Base-by-base conservation (phyloP, 2,888 invertebrate species). In the Endotricha flammealis region DNA sequence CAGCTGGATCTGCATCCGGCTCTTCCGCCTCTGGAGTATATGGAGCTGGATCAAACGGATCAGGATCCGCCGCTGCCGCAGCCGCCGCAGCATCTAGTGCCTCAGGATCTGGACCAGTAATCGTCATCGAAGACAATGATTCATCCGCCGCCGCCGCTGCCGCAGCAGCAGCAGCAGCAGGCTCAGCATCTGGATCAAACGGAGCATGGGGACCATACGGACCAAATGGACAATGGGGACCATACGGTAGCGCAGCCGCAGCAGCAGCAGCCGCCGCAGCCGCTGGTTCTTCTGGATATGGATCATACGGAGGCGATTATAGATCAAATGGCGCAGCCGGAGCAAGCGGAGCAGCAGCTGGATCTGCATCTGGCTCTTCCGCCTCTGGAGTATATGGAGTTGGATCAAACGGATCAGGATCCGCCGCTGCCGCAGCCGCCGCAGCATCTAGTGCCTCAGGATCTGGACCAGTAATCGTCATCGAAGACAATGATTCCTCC, bases 361-460 rank as follows among this genome's bases (percentile, higher is more conserved):
- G 38, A 39, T 30, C 45, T 35, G 36, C 44, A 29, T 35, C 49
- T 17, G 45, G 32, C 11, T 35, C 36, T 25, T 2, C 25, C 9
- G 35, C 25, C 27, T 32, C 32, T 20, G 33, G 22, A 16, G 38
- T 30, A 32, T 39, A n/a, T 3, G 4, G 6, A 3, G 4, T 4
- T 16, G 16, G 16, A 16, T 16, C 16, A 16, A 16, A 16, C 6
- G 16, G 16, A 16, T 16, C 6, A 28, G 29, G 42, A 23, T 17
- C 38, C 3, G 4, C 16, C 4, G 30, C 36, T 22, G 32, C 41
- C 12, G 40, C 33, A 8, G 34, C 43, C 14, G 42, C 39, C 10
- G 41, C 46, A n/a, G 30, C 46, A 1, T 12, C 34, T 9, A 22
- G 29, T 8, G 20, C 31, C 9, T 17, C 38, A 30, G 39, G 38